Evolutionary conservation across 1,140 invertebrate species (phyloP), one percentile per base, ranked within the genome.

Genomic region (Bombus superbus): DNA sequence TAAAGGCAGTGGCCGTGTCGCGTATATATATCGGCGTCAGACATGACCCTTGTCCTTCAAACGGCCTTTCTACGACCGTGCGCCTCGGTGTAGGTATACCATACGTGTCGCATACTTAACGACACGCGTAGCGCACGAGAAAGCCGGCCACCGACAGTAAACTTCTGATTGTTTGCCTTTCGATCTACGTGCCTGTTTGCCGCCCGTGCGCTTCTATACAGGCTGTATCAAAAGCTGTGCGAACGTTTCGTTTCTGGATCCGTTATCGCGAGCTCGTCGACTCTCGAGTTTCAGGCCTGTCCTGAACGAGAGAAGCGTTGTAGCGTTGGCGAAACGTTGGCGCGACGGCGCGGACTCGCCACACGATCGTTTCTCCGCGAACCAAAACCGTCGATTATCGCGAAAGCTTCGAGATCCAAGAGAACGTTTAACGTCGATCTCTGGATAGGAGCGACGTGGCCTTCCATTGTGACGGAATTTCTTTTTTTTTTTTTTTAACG

Each of bases 1-100:
- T 85, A 92, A 89, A 92, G 82, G 74, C 81, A 83, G 85, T 86
- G 83, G 71, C 78, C 87, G 86, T 87, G 83, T 87, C 78, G 62
- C 71, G 73, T 83, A 80, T 81, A 79, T 89, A 78, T 79, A 80
- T 89, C 82, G 87, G 82, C 81, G 88, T 88, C 79, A 78, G 80
- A 83, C 85, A 90, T 92, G 92, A 91, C 92, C 91, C 90, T 91
- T 93, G 92, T 93, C 93, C 92, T 93, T 93, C 92, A 90, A 92
- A 92, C 91, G 92, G 91, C 92, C 92, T 93, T 92, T 92, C 92
- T 91, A 91, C 90, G 85, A 87, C 80, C 86, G 85, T 80, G 71
- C 82, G 73, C 11, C 85, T 81, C 59, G 82, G 85, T 87, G 77
- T 89, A 88, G 85, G 83, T 89, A 85, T 69, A 64, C 74, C 44